phyloP scores from a whole-genome alignment of 2,888 invertebrate species.

The Crocallis elinguaria region DNA sequence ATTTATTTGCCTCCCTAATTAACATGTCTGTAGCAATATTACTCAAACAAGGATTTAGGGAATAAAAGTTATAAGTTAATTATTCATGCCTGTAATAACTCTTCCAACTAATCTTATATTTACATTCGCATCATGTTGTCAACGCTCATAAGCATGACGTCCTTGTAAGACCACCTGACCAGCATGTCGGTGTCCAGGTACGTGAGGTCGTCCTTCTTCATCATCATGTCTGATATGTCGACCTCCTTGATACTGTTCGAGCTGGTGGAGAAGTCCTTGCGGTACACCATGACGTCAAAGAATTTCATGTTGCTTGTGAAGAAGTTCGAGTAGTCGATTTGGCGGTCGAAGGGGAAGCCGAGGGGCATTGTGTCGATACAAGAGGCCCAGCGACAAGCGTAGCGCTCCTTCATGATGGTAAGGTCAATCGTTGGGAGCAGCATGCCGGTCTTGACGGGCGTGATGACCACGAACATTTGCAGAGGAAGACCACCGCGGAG shows the following conservation, averaged over 20 bases:
- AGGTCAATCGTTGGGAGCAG: slow-evolving; percentile 74
- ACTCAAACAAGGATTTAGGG: background rate
- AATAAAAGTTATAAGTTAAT: slow-evolving; percentile 18
- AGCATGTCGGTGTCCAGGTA: slow-evolving; percentile 71
- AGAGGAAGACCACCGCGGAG: slow-evolving; percentile 85
- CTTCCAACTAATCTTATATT: slow-evolving; percentile 16
- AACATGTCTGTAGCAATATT: no score
- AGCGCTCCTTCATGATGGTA: slow-evolving; percentile 77
- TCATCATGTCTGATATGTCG: slow-evolving; percentile 69
- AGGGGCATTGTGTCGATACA: slow-evolving; percentile 87
- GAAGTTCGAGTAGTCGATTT: slow-evolving; percentile 84
- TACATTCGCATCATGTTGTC: slow-evolving; percentile 69
- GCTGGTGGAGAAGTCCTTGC: slow-evolving; percentile 75
- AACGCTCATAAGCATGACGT: slow-evolving; percentile 70
- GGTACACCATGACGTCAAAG: slow-evolving; percentile 86
- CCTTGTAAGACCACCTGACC: slow-evolving; percentile 66
- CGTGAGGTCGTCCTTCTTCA: slow-evolving; percentile 75
- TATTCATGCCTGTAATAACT: slow-evolving; percentile 29
- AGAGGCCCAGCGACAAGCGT: slow-evolving; percentile 81
- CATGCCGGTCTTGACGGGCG: slow-evolving; percentile 79
- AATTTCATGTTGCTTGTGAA: slow-evolving; percentile 88
- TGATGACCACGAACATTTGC: slow-evolving; percentile 87
- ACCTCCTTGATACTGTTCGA: slow-evolving; percentile 65
- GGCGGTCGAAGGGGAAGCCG: slow-evolving; percentile 91
- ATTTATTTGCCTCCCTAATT: no score